phyloP scores from a whole-genome alignment of 2,797 vertebrate genomes.

The Enteromius treurensis region DNA sequence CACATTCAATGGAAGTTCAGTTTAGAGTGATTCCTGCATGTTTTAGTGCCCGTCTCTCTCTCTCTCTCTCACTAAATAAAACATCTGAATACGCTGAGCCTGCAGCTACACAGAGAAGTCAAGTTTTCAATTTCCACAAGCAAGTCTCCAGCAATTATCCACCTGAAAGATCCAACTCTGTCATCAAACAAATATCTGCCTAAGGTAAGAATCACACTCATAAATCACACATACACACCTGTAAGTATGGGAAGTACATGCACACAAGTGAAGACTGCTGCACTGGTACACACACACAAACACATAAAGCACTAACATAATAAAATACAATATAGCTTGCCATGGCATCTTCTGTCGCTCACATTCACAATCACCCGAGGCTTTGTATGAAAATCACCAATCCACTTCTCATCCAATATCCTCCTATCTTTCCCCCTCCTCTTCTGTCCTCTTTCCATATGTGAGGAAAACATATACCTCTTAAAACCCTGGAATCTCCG shows the following conservation, averaged over 20 bases:
- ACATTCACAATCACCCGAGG: constrained; percentile 59
- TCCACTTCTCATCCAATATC: constrained; percentile 20
- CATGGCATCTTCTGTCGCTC: constrained; percentile 55
- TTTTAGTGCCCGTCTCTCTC: neutral
- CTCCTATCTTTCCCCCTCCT: constrained; percentile 36
- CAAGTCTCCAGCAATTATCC: constrained; percentile 81
- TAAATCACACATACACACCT: constrained; percentile 73
- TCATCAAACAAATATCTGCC: constrained; percentile 85
- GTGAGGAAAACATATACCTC: constrained; percentile 75
- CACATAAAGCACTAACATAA: constrained; percentile 53
- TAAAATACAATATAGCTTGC: constrained; percentile 49
- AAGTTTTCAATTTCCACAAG: constrained; percentile 76
- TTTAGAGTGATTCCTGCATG: constrained; percentile 18
- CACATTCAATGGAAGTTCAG: neutral
- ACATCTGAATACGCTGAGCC: constrained; percentile 66
- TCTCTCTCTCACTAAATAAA: constrained; percentile 53
- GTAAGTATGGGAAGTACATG: constrained; percentile 66
- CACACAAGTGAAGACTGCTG: constrained; percentile 43
- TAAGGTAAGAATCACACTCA: constrained; percentile 69
- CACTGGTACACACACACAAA: constrained; percentile 12
- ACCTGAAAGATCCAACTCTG: constrained; percentile 83
- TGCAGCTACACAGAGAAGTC: constrained; percentile 71
- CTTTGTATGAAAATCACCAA: constrained; percentile 41
- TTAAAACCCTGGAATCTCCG: constrained; percentile 76
- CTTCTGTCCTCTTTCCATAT: constrained; percentile 60